Percentiles rank a stretch among this genome's conserved stretches.
Evolutionary conservation across 2,113 vertebrate genomes (phyloP).

Genomic region (Anoplopoma fimbria): DNA sequence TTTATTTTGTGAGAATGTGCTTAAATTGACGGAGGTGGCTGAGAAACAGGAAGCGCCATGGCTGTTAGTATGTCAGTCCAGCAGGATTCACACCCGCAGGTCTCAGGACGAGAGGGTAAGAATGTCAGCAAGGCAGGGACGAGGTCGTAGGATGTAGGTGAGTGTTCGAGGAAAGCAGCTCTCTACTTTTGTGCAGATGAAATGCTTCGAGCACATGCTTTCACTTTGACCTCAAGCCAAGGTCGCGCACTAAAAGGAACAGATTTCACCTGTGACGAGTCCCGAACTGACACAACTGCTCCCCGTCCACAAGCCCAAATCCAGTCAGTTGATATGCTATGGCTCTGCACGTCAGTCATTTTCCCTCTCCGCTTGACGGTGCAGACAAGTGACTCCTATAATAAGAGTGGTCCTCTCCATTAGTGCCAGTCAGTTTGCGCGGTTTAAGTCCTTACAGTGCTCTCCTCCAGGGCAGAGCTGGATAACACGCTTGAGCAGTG

Average conservation of each 20-base stretch:
- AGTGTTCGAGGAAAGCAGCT: not conserved
- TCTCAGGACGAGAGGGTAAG: slow-evolving; percentile 1
- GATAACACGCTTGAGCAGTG: slow-evolving; percentile 71
- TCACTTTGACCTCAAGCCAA: slow-evolving; percentile 31
- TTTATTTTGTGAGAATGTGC: slow-evolving; percentile 17
- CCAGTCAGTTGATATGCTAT: slow-evolving; percentile 6
- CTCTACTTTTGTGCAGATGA: not conserved
- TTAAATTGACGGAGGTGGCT: not conserved
- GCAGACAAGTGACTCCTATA: slow-evolving; percentile 52
- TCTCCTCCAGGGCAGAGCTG: slow-evolving; percentile 55
- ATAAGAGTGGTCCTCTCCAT: slow-evolving; percentile 64
- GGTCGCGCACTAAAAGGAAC: slow-evolving; percentile 13
- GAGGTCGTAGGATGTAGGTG: not conserved
- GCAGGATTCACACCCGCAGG: slow-evolving; percentile 43
- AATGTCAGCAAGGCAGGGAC: not conserved
- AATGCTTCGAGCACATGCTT: slow-evolving; percentile 7
- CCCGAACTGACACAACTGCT: slow-evolving; percentile 15
- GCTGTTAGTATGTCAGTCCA: slow-evolving; percentile 9
- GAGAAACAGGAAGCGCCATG: not conserved
- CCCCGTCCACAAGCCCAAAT: slow-evolving; percentile 13
- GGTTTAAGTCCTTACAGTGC: slow-evolving; percentile 56
- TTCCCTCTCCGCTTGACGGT: slow-evolving; percentile 21
- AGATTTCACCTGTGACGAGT: slow-evolving; percentile 8
- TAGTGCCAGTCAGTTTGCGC: slow-evolving; percentile 70
- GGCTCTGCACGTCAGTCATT: slow-evolving; percentile 40